phyloP scores from a whole-genome alignment of 2,888 invertebrate genomes.

The Hermodice carunculata region DNA sequence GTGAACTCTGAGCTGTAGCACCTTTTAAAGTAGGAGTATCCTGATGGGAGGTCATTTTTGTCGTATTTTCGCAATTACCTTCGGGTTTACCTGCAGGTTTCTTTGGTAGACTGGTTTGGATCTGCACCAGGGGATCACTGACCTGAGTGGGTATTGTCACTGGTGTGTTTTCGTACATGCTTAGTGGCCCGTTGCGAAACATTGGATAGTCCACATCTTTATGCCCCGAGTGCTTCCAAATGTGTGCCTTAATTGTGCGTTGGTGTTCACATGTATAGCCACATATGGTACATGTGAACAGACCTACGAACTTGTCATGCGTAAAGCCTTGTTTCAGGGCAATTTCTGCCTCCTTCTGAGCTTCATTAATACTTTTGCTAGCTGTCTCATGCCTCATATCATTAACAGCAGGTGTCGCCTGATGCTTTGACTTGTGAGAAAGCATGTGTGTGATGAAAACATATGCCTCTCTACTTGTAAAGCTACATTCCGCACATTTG shows the following conservation, averaged over 20 bases:
- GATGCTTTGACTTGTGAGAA: conserved; percentile 35
- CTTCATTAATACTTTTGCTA: neutral
- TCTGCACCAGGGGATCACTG: too few species aligned
- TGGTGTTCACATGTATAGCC: conserved; percentile 66
- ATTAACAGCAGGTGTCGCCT: conserved; percentile 7
- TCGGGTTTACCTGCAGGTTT: too few species aligned
- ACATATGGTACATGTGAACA: conserved; percentile 64
- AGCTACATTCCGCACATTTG: conserved; percentile 22
- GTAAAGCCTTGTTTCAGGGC: neutral
- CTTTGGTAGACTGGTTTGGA: too few species aligned
- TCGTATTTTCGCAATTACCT: too few species aligned
- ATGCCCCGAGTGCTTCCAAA: conserved; percentile 68
- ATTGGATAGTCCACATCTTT: conserved; percentile 66
- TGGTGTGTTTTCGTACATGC: conserved; percentile 55
- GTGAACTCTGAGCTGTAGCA: too few species aligned
- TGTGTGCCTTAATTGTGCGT: conserved; percentile 67
- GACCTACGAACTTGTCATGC: conserved; percentile 40
- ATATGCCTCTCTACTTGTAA: conserved; percentile 49
- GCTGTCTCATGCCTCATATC: too few species aligned
- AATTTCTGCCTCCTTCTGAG: neutral
- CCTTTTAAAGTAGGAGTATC: too few species aligned
- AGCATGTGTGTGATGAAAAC: conserved; percentile 59
- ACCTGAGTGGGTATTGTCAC: too few species aligned
- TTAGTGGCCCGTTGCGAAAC: conserved; percentile 66
- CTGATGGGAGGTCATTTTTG: too few species aligned